These are phyloP conservation scores for Peromyscus polionotus DNA, from an alignment of 2,113 vertebrate genomes.

Conservation along the genomic window DNA sequence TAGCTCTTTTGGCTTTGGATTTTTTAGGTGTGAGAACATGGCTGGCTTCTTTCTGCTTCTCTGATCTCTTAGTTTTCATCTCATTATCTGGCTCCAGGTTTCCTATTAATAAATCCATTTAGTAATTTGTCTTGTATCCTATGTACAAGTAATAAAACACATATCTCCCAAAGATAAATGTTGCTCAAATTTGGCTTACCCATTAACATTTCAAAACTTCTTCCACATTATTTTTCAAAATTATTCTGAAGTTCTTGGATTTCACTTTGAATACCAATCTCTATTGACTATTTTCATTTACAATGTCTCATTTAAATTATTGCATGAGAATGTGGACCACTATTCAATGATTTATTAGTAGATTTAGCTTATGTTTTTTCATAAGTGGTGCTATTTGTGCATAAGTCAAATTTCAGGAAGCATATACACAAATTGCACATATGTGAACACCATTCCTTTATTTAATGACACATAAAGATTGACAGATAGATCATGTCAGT, in stretches of 20 bases:
- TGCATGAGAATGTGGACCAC: not conserved
- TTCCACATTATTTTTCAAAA: not conserved
- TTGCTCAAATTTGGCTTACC: not conserved
- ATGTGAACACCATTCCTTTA: not conserved
- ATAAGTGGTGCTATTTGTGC: not conserved
- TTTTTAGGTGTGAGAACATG: too few species aligned
- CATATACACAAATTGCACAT: not conserved
- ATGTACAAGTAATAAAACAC: not conserved
- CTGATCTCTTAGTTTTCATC: too few species aligned
- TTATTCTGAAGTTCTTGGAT: not conserved
- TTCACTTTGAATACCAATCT: not conserved
- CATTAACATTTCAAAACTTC: not conserved
- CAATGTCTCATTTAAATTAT: not conserved
- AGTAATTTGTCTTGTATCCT: too few species aligned
- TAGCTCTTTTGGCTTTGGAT: too few species aligned
- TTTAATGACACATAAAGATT: not conserved
- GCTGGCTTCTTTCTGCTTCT: too few species aligned
- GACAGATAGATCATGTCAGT: not conserved
- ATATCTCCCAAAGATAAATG: not conserved
- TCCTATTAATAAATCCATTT: too few species aligned
- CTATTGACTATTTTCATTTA: not conserved
- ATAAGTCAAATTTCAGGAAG: not conserved
- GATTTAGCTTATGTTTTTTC: not conserved
- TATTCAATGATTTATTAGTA: not conserved
- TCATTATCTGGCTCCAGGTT: too few species aligned